A percentile compares a stretch with the other conserved stretches of the same genome.
These are phyloP conservation scores for Baryphthengus martii DNA, from an alignment of 2,113 vertebrate species.

Conservation along the genomic window DNA sequence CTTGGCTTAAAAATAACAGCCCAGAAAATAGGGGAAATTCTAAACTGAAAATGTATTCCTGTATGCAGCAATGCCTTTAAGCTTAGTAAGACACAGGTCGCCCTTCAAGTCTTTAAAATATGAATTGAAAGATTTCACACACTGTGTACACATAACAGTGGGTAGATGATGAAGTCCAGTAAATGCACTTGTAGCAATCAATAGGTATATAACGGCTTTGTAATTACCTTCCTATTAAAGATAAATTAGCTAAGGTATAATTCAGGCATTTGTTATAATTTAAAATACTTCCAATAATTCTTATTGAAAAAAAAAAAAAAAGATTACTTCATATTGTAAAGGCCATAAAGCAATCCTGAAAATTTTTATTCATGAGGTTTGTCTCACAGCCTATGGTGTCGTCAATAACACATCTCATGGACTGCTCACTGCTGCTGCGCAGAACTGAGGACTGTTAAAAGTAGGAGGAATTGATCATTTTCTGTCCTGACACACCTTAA, in stretches of 20 bases:
- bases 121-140: neutral
- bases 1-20: neutral
- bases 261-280: conserved; percentile 7
- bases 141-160: neutral
- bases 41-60: neutral
- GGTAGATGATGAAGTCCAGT: neutral
- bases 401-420: neutral
- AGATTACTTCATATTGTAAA: conserved; percentile 1
- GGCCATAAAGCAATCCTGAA: conserved; percentile 10
- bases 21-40: neutral
- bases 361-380: neutral
- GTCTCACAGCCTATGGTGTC: neutral
- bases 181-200: neutral
- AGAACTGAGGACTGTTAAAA: neutral
- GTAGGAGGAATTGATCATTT: neutral
- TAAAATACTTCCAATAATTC: neutral
- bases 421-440: neutral
- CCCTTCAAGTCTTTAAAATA: neutral
- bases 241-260: neutral
- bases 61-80: neutral
- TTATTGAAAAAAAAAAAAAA: neutral
- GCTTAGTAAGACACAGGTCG: neutral
- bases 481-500: neutral
- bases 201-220: neutral
- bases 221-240: conserved; percentile 9